Percentiles rank a stretch among this genome's conserved stretches.
These are phyloP conservation scores for Sphyrna mokarran DNA, from an alignment of 2,113 vertebrate species.

Conservation along the genomic window DNA sequence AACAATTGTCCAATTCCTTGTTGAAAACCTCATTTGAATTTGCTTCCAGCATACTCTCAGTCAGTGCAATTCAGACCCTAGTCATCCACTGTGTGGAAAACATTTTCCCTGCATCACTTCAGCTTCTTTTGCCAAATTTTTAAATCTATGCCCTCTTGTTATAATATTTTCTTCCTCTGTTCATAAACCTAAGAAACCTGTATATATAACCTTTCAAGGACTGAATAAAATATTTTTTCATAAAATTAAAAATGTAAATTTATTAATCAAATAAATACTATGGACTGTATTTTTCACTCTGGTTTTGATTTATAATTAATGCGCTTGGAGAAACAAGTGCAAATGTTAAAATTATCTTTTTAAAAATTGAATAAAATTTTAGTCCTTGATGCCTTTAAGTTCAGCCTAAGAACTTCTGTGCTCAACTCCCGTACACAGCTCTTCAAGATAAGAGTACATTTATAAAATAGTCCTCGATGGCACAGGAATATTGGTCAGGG, in stretches of 20 bases:
- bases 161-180: not conserved
- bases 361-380: not conserved
- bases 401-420: not conserved
- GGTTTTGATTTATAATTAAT: slow-evolving; percentile 3
- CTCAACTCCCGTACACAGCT: not conserved
- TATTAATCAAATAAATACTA: not conserved
- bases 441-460: not conserved
- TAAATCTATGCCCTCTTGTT: too few relatives aligned
- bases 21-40: too few relatives aligned
- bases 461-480: not conserved
- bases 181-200: not conserved
- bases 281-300: not conserved
- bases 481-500: not conserved
- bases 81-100: too few relatives aligned
- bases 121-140: too few relatives aligned
- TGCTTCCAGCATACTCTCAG: too few relatives aligned
- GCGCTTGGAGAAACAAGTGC: too few relatives aligned
- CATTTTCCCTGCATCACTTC: too few relatives aligned
- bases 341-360: not conserved
- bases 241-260: not conserved
- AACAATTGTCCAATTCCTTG: too few relatives aligned
- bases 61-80: too few relatives aligned
- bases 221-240: not conserved
- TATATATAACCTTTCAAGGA: not conserved
- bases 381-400: not conserved